These are phyloP conservation scores for Indicator indicator DNA, from an alignment of 2,113 vertebrate genomes.

Conservation along the genomic window DNA sequence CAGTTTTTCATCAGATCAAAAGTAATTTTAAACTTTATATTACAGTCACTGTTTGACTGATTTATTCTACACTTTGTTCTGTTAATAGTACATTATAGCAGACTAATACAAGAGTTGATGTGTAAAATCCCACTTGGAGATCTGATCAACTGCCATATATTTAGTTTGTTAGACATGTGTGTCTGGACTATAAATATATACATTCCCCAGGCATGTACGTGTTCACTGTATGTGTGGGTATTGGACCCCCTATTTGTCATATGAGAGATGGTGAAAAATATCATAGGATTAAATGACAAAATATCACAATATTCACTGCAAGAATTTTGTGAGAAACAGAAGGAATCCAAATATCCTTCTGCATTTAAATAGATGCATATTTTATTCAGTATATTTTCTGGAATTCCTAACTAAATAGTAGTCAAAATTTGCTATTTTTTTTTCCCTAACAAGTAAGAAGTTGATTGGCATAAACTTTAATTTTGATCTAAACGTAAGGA, in stretches of 20 bases:
- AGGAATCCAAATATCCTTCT: not conserved
- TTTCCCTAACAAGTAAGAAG: not conserved
- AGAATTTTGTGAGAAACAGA: not conserved
- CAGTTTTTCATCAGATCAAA: not conserved
- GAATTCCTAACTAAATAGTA: not conserved
- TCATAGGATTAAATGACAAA: not conserved
- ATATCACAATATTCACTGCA: not conserved
- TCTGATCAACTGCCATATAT: not conserved
- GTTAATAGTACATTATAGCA: not conserved
- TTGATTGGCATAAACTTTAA: not conserved
- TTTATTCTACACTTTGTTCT: not conserved
- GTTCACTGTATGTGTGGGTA: not conserved
- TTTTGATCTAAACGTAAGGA: not conserved
- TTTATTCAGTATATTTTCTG: not conserved
- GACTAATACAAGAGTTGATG: not conserved
- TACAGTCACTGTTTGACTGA: not conserved
- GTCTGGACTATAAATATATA: not conserved
- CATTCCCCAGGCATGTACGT: not conserved
- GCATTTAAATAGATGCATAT: not conserved
- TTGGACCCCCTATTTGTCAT: not conserved
- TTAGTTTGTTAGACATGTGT: not conserved
- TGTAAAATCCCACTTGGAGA: not conserved
- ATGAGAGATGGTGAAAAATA: not conserved
- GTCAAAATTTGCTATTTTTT: not conserved
- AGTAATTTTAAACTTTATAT: not conserved